phyloP scores from a whole-genome alignment of 2,113 vertebrate genomes.

The Myrmecobius fasciatus region DNA sequence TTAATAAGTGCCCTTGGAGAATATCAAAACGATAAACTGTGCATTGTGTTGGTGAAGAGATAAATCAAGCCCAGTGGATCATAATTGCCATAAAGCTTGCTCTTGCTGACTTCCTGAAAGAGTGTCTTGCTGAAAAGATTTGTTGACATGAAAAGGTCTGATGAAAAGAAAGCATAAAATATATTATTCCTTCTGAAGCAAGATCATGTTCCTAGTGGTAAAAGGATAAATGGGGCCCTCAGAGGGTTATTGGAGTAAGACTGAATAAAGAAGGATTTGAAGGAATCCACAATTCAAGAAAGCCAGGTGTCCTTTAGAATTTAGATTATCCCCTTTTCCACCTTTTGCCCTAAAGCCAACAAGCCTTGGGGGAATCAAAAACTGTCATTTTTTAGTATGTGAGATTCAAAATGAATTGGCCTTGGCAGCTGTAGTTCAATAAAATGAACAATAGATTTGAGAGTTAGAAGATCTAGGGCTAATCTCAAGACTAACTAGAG shows the following conservation, averaged over 20 bases:
- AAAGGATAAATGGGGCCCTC: slow-evolving; percentile 19
- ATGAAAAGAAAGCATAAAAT: slow-evolving; percentile 53
- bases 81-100: slow-evolving; percentile 50
- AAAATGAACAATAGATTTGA: background rate
- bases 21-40: slow-evolving; percentile 51
- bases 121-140: slow-evolving; percentile 33
- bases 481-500: background rate
- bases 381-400: background rate
- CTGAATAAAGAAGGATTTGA: background rate
- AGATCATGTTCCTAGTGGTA: slow-evolving; percentile 21
- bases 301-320: background rate
- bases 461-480: background rate
- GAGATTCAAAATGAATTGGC: background rate
- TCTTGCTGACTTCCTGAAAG: slow-evolving; percentile 41
- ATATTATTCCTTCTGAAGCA: slow-evolving; percentile 38
- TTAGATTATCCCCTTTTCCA: background rate
- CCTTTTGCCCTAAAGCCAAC: background rate
- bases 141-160: slow-evolving; percentile 49
- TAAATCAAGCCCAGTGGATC: background rate
- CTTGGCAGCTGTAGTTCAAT: background rate
- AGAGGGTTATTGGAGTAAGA: background rate
- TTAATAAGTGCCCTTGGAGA: slow-evolving; percentile 41
- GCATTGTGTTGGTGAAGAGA: background rate
- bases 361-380: background rate
- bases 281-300: background rate